Base-by-base conservation (phyloP, 2,113 vertebrate species). In the Antechinus stuartii region DNA sequence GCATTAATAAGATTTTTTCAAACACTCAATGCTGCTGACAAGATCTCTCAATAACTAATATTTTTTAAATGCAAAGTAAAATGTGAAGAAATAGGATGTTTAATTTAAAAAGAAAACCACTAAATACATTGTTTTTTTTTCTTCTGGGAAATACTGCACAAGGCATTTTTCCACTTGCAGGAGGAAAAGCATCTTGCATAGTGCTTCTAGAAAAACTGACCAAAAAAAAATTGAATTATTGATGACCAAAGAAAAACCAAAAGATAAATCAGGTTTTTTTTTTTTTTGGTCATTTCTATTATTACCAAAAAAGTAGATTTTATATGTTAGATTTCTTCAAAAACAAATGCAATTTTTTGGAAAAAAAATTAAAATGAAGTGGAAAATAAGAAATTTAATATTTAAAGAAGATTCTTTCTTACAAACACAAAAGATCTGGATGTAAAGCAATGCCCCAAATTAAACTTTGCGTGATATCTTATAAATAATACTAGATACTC, bases 391-490 rank as follows among this genome's bases (percentile, higher is more conserved):
- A 35, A 94, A 96, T 95, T 94, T 91, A 96, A 91, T 35, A 46
- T 95, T 92, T 95, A 96, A 96, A 95, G 95, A 52, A 4, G 94
- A 92, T 95, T 95, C 91, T 24, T 92, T 93, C 91, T 90, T 92
- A 96, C 90, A 92, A 97, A 92, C 53, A 92, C 42, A 10, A 76
- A 54, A 95, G 9, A 95, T 8, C 49, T 95, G 11, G 57, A 95
- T 30, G 12, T 89, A 8, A 10, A 92, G 46, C 49, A 93, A 68
- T 96, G 61, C 93, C 96, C 55, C 92, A 16, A 95, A 95, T 95
- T 97, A 95, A 94, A 95, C 68, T 3, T n/a, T 92, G 91, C 8
- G 90, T 54, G 30, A 89, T 76, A 93, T 10, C 57, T 90, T 92
- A 96, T 5, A 94, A 84, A 2, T 94, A 76, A 92, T 95, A 94